These are phyloP conservation scores for Belonocnema kinseyi DNA, from an alignment of 1,140 invertebrate genomes.

Conservation along the genomic window DNA sequence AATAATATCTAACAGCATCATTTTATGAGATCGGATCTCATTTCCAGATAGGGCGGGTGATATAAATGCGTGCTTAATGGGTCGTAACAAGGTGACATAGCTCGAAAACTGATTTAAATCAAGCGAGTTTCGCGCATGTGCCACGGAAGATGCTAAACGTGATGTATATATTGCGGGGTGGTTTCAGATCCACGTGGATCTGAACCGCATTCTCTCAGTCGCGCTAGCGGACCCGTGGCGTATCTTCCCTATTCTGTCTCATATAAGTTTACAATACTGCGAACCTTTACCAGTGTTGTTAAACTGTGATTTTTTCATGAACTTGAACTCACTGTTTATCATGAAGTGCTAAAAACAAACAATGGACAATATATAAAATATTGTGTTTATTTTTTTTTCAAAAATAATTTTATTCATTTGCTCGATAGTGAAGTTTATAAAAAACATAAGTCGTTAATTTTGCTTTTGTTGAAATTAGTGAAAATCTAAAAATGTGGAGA, in stretches of 20 bases:
- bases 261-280: background rate
- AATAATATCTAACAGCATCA: background rate
- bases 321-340: too few relatives aligned
- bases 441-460: too few relatives aligned
- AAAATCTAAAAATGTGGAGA: too few relatives aligned
- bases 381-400: too few relatives aligned
- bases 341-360: too few relatives aligned
- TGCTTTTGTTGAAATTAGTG: too few relatives aligned
- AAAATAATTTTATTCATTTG: too few relatives aligned
- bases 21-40: conserved; percentile 12
- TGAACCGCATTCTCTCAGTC: conserved; percentile 20
- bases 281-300: too few relatives aligned
- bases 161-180: conserved; percentile 10
- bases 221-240: conserved; percentile 11
- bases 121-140: conserved; percentile 29
- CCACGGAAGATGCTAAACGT: conserved; percentile 16
- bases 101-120: conserved; percentile 28
- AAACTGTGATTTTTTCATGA: too few relatives aligned
- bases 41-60: conserved; percentile 19
- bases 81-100: conserved; percentile 27
- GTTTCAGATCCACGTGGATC: conserved; percentile 30
- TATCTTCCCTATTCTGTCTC: background rate
- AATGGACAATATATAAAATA: too few relatives aligned
- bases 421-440: too few relatives aligned
- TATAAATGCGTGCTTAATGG: conserved; percentile 25